Base-by-base conservation (phyloP, 2,888 invertebrate genomes). In the Eristalis arbustorum region DNA sequence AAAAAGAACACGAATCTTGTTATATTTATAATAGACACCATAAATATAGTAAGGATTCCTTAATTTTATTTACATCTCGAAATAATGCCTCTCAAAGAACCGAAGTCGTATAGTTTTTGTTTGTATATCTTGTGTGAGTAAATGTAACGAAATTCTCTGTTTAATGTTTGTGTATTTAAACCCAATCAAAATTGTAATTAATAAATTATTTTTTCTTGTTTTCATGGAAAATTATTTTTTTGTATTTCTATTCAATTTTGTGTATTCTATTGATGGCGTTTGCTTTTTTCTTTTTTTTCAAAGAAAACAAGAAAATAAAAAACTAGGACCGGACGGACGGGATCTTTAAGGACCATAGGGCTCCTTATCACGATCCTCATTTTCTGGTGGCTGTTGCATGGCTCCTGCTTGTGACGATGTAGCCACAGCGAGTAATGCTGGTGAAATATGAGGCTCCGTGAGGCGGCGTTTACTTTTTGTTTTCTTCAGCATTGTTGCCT, bases 401-500 rank as follows among this genome's bases (percentile, higher is more conserved):
- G 88, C 62, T 88, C 89, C 84, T 85, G 89, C 80, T 89, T 90
- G 84, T 89, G 91, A 88, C 89, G 90, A 88, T 89, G 91, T 73
- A 89, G 90, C 84, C 88, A 90, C 89, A 89, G 89, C 92, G 68
- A 93, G 84, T 37, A 90, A 91, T 88, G 92, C 92, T 87, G 93
- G 92, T 80, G 95, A 94, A 94, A 96, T 96, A 94, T 95, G 95
- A 91, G 96, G 96, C 94, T 96, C 96, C 90, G 96, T 96, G 93
- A 97, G 96, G 91, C 97, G 96, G 93, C 98, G 96, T 95, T 98
- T 98, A 95, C 98, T 98, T 96, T 99, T 99, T 95, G 96, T 96
- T 96, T 99, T 99, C 97, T 99, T 99, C 96, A 99, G 95, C 99
- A 99, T 99, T 94, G 99, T 99, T 93, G 99, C 99, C 99, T 99